Evolutionary conservation across 1,140 invertebrate species (phyloP).

Genomic region (Cyclina sinensis): DNA sequence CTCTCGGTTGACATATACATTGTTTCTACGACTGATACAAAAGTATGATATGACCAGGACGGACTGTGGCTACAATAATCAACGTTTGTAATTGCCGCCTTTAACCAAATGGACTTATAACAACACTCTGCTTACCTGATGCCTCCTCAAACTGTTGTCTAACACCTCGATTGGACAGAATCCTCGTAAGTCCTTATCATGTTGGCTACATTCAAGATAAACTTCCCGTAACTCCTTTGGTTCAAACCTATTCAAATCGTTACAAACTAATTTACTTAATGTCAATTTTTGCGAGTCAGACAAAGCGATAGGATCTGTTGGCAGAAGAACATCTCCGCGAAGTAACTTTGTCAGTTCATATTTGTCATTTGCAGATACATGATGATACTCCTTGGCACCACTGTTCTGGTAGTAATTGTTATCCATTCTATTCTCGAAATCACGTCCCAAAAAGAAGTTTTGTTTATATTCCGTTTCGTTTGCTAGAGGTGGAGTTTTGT

Average conservation of each 20-base stretch:
- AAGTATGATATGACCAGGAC: too few relatives aligned
- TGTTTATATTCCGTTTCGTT: slow-evolving; percentile 59
- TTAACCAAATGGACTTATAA: too few relatives aligned
- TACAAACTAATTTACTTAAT: slow-evolving; percentile 60
- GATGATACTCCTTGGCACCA: neutral
- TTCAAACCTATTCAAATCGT: slow-evolving; percentile 54
- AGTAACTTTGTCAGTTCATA: slow-evolving; percentile 51
- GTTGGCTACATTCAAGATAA: slow-evolving; percentile 49
- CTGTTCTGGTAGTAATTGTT: neutral
- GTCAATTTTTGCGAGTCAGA: slow-evolving; percentile 32
- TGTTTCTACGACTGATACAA: too few relatives aligned
- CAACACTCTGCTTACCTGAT: too few relatives aligned
- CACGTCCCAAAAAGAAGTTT: slow-evolving; percentile 7
- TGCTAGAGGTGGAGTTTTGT: slow-evolving; percentile 51
- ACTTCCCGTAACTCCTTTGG: slow-evolving; percentile 46
- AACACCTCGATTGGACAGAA: slow-evolving; percentile 39
- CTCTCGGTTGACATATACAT: too few relatives aligned
- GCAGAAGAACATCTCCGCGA: slow-evolving; percentile 51
- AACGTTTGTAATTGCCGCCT: too few relatives aligned
- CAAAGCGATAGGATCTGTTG: slow-evolving; percentile 56
- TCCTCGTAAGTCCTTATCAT: slow-evolving; percentile 46
- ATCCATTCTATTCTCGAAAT: neutral
- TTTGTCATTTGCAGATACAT: slow-evolving; percentile 14
- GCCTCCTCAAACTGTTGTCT: neutral
- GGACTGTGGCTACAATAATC: too few relatives aligned